These are phyloP conservation scores for Ligdia adustata DNA, from an alignment of 2,888 invertebrate species.

Conservation along the genomic window DNA sequence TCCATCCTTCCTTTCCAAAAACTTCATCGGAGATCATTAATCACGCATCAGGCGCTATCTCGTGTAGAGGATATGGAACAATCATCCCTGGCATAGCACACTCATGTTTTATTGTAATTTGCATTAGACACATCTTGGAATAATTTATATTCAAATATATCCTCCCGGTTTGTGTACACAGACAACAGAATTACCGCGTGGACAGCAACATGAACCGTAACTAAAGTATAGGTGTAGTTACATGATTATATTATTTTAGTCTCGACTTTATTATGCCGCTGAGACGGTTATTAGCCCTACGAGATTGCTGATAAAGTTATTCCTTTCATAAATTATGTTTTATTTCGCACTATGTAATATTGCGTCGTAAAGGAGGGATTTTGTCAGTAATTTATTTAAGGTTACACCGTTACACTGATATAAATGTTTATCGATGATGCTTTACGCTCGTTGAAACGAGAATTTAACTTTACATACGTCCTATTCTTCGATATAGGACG, in stretches of 20 bases:
- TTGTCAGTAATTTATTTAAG: slow-evolving; percentile 13
- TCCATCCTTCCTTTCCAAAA: slow-evolving; percentile 53
- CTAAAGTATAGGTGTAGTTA: slow-evolving; percentile 29
- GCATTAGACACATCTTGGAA: slow-evolving; percentile 27
- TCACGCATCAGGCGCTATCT: slow-evolving; percentile 67
- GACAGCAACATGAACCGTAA: slow-evolving; percentile 32
- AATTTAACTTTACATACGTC: too few species aligned
- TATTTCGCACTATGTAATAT: slow-evolving; percentile 22
- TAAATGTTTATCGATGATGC: too few species aligned
- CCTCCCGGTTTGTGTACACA: slow-evolving; percentile 15
- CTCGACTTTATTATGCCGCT: slow-evolving; percentile 22
- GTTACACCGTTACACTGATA: too few species aligned
- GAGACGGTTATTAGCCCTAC: slow-evolving; percentile 18
- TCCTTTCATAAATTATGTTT: slow-evolving; percentile 27
- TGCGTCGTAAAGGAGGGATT: slow-evolving; percentile 21
- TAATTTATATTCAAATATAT: slow-evolving; percentile 21
- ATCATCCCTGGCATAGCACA: slow-evolving; percentile 44
- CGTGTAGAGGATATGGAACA: slow-evolving; percentile 46
- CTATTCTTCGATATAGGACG: not conserved
- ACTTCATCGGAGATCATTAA: slow-evolving; percentile 64
- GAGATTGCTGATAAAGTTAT: slow-evolving; percentile 26
- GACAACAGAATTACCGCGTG: slow-evolving; percentile 27
- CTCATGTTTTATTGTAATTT: slow-evolving; percentile 42
- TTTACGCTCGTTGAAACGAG: too few species aligned
- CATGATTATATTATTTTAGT: slow-evolving; percentile 28